Base-by-base conservation (phyloP, 2,888 invertebrate species). In the Scaptomyza flava region DNA sequence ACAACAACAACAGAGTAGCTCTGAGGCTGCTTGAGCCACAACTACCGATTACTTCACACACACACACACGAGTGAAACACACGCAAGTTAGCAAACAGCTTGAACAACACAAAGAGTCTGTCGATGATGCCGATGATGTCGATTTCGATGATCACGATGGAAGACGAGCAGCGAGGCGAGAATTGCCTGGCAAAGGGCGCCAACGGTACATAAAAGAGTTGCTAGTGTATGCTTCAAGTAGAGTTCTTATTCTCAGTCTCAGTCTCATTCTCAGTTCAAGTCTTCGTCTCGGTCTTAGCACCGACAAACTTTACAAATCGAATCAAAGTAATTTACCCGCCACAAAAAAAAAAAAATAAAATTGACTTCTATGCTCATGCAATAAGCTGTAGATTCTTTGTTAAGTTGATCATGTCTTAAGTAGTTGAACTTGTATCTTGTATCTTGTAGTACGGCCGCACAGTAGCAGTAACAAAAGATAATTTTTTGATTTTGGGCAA, bases 261-360 rank as follows among this genome's bases (percentile, higher is more conserved):
- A n/a, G 5, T 36, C 36, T 6, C n/a, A 17, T 33, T 65, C 52
- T 12, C 23, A 61, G 30, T 50, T 51, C 14, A n/a, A 56, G 43
- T 42, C 33, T 27, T 30, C n/a, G 38, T 34, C 38, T 11, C 17
- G 30, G 42, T 30, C 23, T 8, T 31, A 38, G 31, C 30, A 30
- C 27, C 60, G 53, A 53, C 36, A 66, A 65, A 65, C 72, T 75
- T 87, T 58, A 76, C 72, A 84, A 87, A 84, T 87, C 85, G 76
- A 87, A 87, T 87, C 82, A 87, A 81, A 78, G 76, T 76, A 87
- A 87, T 79, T 85, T 79, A 68, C 63, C 64, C 79, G 63, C 63
- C 59, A 56, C 64, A 68, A 23, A 27, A 43, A 5, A 38, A 6
- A 45, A 23, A 23, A 6, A 12, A 23, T 3, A 63, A 81, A 85